Evolutionary conservation across 2,113 vertebrate genomes (phyloP), one percentile per base, ranked within the genome.

Genomic region (Phainopepla nitens): DNA sequence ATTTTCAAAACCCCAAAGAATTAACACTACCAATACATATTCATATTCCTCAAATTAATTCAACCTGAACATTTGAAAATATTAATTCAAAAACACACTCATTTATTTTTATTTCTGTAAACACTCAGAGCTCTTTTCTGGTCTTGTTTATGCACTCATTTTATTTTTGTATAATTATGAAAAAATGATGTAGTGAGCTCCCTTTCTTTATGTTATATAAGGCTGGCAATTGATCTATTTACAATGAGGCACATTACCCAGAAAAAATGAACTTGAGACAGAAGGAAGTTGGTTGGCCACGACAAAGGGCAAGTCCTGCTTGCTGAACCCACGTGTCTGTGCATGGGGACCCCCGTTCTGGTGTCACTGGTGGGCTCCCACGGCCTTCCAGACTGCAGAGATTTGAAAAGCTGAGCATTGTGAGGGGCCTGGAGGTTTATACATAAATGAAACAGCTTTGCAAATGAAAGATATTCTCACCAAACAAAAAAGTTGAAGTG

Each of bases 1-100:
- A 98, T 98, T 98, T 98, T 97, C 98, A 98, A 98, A 98, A 97
- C 98, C 98, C 98, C 56, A 97, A 98, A 98, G 98, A 98, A 98
- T 98, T 97, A 97, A 90, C 92, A 95, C 97, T 96, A 98, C 96
- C 97, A 97, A 98, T 98, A 97, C 98, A 98, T 98, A 98, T 98
- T 98, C 98, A 98, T 97, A 96, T 97, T 97, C 94, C 91, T 97
- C 95, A 95, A 97, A 98, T 98, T 98, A 98, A 98, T 98, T 98
- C 97, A 95, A 98, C 97, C 97, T 97, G 97, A 98, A 97, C 98
- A 98, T 98, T 96, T 97, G 97, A 97, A 97, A 98, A 97, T 98
- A 98, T 96, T 98, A 97, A 97, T 97, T 98, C 97, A 93, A 97
- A 94, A 93, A 96, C 89, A 95, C 66, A 93, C 82, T 62, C 57